phyloP scores from a whole-genome alignment of 2,888 invertebrate species.

The Pachycephus smyrnensis region DNA sequence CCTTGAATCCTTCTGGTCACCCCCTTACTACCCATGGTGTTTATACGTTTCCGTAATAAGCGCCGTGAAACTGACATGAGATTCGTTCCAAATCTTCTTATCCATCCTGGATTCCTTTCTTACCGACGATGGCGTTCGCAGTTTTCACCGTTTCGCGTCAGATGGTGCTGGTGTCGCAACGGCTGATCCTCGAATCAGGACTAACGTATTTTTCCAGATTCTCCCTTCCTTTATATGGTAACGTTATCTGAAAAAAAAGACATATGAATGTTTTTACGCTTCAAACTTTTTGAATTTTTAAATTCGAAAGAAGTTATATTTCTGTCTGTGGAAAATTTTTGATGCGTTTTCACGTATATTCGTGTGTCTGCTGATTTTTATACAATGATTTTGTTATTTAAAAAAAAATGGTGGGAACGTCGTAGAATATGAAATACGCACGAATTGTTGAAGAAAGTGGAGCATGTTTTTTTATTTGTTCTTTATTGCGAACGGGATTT shows the following conservation, averaged over 20 bases:
- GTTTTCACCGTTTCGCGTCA: conserved; percentile 41
- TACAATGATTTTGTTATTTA: no score
- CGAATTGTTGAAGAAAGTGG: not conserved
- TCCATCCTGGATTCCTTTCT: conserved; percentile 33
- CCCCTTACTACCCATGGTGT: conserved; percentile 14
- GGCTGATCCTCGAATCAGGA: not conserved
- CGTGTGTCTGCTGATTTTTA: not conserved
- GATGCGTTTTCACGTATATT: not conserved
- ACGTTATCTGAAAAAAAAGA: not conserved
- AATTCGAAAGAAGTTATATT: not conserved
- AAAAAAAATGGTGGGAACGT: not conserved
- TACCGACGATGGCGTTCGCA: conserved; percentile 31
- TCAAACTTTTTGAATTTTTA: not conserved
- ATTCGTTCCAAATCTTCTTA: conserved; percentile 25
- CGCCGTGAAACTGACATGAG: conserved; percentile 13
- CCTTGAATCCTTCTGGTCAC: conserved; percentile 4
- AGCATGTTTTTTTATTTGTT: not conserved
- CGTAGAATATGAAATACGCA: no score
- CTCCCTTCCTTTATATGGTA: not conserved
- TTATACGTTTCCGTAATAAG: conserved; percentile 39
- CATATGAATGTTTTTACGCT: not conserved
- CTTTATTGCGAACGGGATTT: not conserved
- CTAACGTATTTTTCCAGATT: not conserved
- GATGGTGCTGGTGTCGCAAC: conserved; percentile 51
- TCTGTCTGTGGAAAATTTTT: not conserved